Conservation (phyloP, 2,888 invertebrate genomes). For the Creontiades dilutus region DNA sequence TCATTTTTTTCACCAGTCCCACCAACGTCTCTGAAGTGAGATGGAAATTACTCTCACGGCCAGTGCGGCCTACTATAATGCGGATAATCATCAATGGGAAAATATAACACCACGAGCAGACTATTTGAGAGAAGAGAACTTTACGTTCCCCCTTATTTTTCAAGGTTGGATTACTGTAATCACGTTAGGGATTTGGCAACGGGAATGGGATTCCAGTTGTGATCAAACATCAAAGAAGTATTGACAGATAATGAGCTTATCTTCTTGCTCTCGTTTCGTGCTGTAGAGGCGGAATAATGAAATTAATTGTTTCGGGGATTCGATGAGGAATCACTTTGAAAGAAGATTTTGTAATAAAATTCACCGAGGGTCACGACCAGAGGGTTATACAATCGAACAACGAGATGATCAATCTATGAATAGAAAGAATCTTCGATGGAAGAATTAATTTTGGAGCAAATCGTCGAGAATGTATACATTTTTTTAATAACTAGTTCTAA, state of each 20-base stretch:
- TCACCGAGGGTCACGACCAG: neutral
- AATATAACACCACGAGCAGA: too few relatives aligned
- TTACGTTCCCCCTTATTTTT: neutral
- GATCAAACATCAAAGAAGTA: neutral
- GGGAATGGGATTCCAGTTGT: neutral
- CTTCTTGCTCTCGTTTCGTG: too few relatives aligned
- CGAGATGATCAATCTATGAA: neutral
- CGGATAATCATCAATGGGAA: too few relatives aligned
- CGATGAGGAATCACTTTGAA: neutral
- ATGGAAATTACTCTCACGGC: too few relatives aligned
- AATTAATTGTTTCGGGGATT: neutral
- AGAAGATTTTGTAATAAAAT: neutral
- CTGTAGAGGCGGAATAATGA: neutral
- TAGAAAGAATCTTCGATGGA: too few relatives aligned
- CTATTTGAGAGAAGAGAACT: too few relatives aligned
- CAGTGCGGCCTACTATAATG: too few relatives aligned
- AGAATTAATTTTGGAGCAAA: too few relatives aligned
- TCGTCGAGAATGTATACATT: too few relatives aligned
- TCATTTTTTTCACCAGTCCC: too few relatives aligned
- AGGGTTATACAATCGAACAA: neutral
- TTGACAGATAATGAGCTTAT: neutral
- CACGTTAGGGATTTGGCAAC: neutral
- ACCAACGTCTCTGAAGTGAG: too few relatives aligned
- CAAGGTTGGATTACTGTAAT: neutral
- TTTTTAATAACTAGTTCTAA: too few relatives aligned